phyloP scores from a whole-genome alignment of 2,888 invertebrate genomes.

The Escarpia spicata region DNA sequence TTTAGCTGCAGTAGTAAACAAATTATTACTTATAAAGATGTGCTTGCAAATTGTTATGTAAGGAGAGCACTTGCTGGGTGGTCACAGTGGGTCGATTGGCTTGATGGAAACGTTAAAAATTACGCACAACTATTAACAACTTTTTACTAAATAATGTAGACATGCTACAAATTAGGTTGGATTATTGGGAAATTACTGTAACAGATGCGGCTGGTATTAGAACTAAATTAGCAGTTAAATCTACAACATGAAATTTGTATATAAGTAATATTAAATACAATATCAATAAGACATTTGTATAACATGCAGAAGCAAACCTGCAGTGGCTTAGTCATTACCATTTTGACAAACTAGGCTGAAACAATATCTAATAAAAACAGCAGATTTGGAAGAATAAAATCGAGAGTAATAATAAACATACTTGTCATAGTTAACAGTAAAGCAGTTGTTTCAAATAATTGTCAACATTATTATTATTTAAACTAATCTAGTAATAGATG shows the following conservation, averaged over 20 bases:
- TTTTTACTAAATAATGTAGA: neutral
- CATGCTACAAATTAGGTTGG: neutral
- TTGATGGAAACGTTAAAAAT: neutral
- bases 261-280: no score
- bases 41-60: slow-evolving; percentile 5
- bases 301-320: no score
- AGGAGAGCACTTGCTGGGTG: neutral
- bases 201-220: neutral
- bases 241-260: no score
- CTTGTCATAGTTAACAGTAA: no score
- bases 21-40: slow-evolving; percentile 1
- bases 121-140: neutral
- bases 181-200: neutral
- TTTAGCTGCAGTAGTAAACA: neutral
- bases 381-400: neutral
- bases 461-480: neutral
- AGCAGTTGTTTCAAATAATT: neutral
- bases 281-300: no score
- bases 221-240: neutral
- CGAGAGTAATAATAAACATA: neutral
- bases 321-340: neutral
- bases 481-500: neutral
- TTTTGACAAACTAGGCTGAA: neutral
- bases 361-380: neutral
- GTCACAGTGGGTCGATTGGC: neutral